These are phyloP conservation scores for Mimachlamys varia DNA, from an alignment of 2,888 invertebrate species.

Conservation along the genomic window DNA sequence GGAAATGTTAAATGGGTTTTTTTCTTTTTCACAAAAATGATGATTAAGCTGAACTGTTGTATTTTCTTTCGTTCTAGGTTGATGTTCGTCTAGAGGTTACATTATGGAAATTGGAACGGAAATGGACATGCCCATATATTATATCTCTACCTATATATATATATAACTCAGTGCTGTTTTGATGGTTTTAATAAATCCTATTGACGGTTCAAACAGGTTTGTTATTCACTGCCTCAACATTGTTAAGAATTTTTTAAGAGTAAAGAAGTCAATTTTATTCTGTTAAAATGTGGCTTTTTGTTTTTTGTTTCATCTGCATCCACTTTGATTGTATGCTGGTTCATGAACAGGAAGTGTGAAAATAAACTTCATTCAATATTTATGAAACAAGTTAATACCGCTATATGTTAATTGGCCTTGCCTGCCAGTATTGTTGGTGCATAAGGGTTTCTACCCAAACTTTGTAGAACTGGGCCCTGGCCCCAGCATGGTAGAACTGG, in stretches of 20 bases:
- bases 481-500: too few relatives aligned
- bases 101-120: neutral
- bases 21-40: too few relatives aligned
- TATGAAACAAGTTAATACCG: too few relatives aligned
- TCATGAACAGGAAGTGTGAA: too few relatives aligned
- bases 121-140: neutral
- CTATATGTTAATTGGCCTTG: too few relatives aligned
- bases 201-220: neutral
- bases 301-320: neutral
- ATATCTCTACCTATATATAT: neutral
- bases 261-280: neutral
- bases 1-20: too few relatives aligned
- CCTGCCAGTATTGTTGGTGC: too few relatives aligned
- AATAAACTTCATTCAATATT: neutral
- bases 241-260: neutral
- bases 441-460: too few relatives aligned
- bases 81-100: neutral
- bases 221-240: neutral
- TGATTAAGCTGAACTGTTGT: neutral
- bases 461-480: too few relatives aligned
- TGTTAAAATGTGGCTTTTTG: neutral
- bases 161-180: neutral
- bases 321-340: too few relatives aligned
- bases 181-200: neutral
- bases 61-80: neutral